phyloP scores from a whole-genome alignment of 2,888 invertebrate species.

The Torymus texanus region DNA sequence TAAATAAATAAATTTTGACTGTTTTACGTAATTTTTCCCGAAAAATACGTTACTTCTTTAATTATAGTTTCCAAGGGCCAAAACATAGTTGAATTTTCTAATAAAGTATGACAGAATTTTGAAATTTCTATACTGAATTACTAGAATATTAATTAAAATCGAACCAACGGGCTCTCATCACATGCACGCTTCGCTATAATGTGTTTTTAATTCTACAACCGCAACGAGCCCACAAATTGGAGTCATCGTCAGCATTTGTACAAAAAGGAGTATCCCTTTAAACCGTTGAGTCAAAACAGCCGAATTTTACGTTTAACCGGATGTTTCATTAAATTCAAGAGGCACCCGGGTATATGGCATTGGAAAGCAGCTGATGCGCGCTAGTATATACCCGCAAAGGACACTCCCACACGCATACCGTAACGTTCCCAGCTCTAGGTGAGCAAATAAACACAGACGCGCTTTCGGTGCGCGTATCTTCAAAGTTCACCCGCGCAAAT shows the following conservation, averaged over 20 bases:
- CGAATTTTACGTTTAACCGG: slow-evolving; percentile 29
- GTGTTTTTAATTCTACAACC: too few species aligned
- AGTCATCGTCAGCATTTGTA: not conserved
- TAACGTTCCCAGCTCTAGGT: slow-evolving; percentile 16
- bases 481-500: not conserved
- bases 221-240: too few species aligned
- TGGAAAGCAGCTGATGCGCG: slow-evolving; percentile 43
- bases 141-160: too few species aligned
- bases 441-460: slow-evolving; percentile 9
- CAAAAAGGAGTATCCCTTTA: slow-evolving; percentile 4
- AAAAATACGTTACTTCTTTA: too few species aligned
- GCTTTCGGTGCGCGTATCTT: slow-evolving; percentile 17
- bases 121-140: too few species aligned
- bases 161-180: too few species aligned
- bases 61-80: too few species aligned
- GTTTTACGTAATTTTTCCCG: too few species aligned
- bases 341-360: slow-evolving; percentile 9
- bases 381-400: slow-evolving; percentile 10
- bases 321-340: slow-evolving; percentile 23
- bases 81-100: too few species aligned
- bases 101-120: too few species aligned
- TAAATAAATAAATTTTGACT: too few species aligned
- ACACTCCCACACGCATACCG: slow-evolving; percentile 28
- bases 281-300: slow-evolving; percentile 46
- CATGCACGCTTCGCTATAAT: too few species aligned